Percentiles rank a stretch among this genome's conserved stretches.
Conservation (phyloP, 2,113 vertebrate species). For the Hippocampus barbouri region DNA sequence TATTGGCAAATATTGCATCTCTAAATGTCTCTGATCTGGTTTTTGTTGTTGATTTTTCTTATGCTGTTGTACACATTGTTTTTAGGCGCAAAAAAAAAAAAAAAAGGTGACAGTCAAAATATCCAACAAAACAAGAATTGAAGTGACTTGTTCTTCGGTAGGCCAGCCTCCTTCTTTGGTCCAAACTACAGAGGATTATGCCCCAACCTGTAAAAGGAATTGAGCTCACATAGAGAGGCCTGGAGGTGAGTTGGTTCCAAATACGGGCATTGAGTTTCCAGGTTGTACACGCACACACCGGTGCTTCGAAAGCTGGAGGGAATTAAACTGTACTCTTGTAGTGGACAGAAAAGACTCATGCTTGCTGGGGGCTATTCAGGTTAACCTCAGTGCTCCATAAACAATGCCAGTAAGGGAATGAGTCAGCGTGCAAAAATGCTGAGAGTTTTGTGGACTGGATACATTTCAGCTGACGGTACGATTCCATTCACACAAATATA, state of each 20-base stretch:
- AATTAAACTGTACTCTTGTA: conserved; percentile 34
- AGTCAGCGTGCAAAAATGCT: conserved; percentile 43
- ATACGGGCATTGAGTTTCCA: conserved; percentile 63
- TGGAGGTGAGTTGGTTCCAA: conserved; percentile 66
- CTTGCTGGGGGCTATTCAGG: conserved; percentile 17
- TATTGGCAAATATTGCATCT: background rate
- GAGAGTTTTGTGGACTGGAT: conserved; percentile 18
- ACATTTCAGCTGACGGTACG: conserved; percentile 13
- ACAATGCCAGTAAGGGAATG: conserved; percentile 39
- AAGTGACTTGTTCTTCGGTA: conserved; percentile 17
- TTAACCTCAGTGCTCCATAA: conserved; percentile 35
- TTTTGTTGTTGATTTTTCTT: background rate
- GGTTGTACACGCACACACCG: conserved; percentile 12
- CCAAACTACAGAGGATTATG: conserved; percentile 47
- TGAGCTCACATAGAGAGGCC: conserved; percentile 44
- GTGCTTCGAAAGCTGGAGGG: conserved; percentile 31
- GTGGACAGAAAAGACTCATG: conserved; percentile 24
- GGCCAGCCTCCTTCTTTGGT: conserved; percentile 18
- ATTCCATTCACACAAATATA: conserved; percentile 25
- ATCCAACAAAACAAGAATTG: background rate
- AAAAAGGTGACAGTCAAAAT: background rate
- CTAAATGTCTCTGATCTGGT: background rate
- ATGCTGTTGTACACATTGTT: background rate
- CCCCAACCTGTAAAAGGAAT: conserved; percentile 73
- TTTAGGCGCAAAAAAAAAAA: background rate